These are phyloP conservation scores for Xanthia togata DNA, from an alignment of 2,888 invertebrate genomes.

Conservation along the genomic window DNA sequence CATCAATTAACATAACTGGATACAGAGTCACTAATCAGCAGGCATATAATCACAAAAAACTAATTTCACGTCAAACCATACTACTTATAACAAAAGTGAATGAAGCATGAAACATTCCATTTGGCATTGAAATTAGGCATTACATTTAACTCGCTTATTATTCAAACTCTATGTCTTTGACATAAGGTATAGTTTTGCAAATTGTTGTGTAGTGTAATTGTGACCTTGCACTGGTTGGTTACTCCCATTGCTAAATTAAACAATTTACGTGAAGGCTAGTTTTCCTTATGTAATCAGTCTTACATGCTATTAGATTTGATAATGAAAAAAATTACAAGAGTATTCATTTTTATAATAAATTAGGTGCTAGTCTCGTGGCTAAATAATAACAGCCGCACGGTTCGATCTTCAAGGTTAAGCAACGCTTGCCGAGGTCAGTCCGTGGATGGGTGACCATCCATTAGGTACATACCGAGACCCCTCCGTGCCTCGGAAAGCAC, in stretches of 20 bases:
- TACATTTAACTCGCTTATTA: neutral
- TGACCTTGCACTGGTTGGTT: slow-evolving; percentile 44
- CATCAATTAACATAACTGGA: neutral
- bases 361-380: no score
- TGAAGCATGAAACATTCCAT: slow-evolving; percentile 36
- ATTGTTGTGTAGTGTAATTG: neutral
- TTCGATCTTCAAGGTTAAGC: no score
- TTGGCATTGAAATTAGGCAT: slow-evolving; percentile 25
- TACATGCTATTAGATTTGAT: neutral
- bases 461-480: no score
- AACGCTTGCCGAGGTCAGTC: no score
- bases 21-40: neutral
- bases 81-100: slow-evolving; percentile 24
- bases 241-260: slow-evolving; percentile 24
- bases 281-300: slow-evolving; percentile 5
- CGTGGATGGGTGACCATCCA: no score
- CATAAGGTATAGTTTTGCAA: slow-evolving; percentile 5
- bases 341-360: neutral
- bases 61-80: slow-evolving; percentile 32
- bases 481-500: no score
- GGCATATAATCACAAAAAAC: slow-evolving; percentile 10
- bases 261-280: slow-evolving; percentile 30
- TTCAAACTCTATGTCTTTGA: neutral
- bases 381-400: no score
- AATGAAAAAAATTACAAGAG: neutral